phyloP scores from a whole-genome alignment of 2,888 invertebrate genomes.

The Gortyna flavago region DNA sequence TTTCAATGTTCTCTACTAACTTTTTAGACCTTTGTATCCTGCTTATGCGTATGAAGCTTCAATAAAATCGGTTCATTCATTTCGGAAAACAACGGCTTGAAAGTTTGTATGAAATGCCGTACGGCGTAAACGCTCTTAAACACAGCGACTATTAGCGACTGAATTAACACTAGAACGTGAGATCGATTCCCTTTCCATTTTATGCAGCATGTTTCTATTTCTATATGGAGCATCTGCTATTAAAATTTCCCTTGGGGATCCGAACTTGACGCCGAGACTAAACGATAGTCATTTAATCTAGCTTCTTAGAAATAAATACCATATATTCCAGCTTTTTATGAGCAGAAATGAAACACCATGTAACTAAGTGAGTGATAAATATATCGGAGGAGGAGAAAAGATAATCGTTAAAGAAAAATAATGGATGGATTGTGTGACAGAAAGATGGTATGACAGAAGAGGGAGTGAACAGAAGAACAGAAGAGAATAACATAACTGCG shows the following conservation, averaged over 20 bases:
- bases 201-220: slow-evolving; percentile 4
- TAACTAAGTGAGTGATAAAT: background rate
- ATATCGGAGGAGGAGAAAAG: background rate
- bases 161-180: background rate
- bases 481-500: background rate
- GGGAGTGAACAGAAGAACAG: too few species aligned
- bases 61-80: too few species aligned
- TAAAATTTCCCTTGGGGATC: slow-evolving; percentile 9
- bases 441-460: background rate
- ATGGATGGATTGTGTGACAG: background rate
- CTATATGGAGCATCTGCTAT: background rate
- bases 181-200: background rate
- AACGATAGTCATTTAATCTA: background rate
- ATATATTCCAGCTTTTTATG: background rate
- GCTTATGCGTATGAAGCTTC: too few species aligned
- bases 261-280: slow-evolving; percentile 1
- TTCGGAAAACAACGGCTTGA: too few species aligned
- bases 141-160: background rate
- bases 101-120: too few species aligned
- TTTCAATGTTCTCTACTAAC: too few species aligned
- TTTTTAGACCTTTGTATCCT: too few species aligned
- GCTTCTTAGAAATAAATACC: background rate
- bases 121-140: too few species aligned
- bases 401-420: background rate
- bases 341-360: background rate